A percentile compares a stretch with the other conserved stretches of the same genome.
phyloP scores from a whole-genome alignment of 1,140 invertebrate genomes.

The Leucophenga varia region DNA sequence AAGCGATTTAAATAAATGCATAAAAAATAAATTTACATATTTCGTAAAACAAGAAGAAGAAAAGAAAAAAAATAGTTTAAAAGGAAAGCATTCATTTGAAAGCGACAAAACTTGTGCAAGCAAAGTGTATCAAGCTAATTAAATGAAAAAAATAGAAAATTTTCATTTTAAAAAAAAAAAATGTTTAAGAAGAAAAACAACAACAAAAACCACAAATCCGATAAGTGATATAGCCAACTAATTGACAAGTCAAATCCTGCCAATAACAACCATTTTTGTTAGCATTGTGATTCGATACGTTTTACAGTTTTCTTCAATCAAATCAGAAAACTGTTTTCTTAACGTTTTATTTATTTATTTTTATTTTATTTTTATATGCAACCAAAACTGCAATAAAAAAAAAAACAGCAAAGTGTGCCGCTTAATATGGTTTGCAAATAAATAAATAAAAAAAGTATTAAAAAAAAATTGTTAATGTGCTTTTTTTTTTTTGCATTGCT shows the following conservation, averaged over 20 bases:
- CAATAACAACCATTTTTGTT: slow-evolving; percentile 6
- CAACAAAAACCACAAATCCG: slow-evolving; percentile 17
- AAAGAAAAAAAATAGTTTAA: slow-evolving; percentile 41
- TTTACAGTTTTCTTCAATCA: background rate
- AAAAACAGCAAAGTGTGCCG: slow-evolving; percentile 51
- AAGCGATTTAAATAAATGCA: no score
- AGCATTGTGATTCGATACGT: background rate
- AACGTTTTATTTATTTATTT: no score
- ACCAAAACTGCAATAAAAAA: slow-evolving; percentile 49
- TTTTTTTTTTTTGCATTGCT: no score
- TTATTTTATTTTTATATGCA: background rate
- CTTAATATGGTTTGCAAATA: slow-evolving; percentile 50
- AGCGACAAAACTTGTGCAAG: slow-evolving; percentile 2
- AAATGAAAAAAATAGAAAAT: slow-evolving; percentile 35
- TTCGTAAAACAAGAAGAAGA: slow-evolving; percentile 30
- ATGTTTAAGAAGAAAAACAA: slow-evolving; percentile 23
- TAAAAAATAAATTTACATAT: slow-evolving; percentile 48
- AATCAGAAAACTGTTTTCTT: background rate
- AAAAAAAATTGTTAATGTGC: no score
- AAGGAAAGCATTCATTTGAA: slow-evolving; percentile 15
- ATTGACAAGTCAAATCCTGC: slow-evolving; percentile 53
- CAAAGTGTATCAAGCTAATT: slow-evolving; percentile 35
- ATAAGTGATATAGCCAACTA: slow-evolving; percentile 24
- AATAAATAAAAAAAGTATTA: no score
- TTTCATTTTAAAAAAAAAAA: slow-evolving; percentile 10